These are phyloP conservation scores for Ibidorhyncha struthersii DNA, from an alignment of 2,113 vertebrate genomes.

Conservation along the genomic window DNA sequence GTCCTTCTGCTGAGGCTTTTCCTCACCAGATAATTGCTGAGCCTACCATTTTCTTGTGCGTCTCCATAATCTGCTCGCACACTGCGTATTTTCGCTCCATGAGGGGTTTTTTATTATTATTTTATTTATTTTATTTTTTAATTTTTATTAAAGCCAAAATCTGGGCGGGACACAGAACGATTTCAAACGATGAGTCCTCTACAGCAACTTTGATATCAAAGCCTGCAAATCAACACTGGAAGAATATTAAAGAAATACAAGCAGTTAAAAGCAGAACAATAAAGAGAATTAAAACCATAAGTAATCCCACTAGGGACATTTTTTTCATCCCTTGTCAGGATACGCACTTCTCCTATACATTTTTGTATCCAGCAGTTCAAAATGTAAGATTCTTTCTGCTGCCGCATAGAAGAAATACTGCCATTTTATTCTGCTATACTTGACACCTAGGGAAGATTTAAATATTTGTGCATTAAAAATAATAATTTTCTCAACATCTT, in stretches of 20 bases:
- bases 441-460: not conserved
- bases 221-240: not conserved
- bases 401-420: not conserved
- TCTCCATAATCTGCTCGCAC: fast-evolving
- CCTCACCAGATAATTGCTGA: not conserved
- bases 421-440: not conserved
- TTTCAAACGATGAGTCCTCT: not conserved
- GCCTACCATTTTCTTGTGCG: not conserved
- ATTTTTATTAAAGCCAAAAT: not conserved
- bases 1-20: not conserved
- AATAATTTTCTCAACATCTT: not conserved
- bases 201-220: not conserved
- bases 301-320: not conserved
- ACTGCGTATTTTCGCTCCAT: not conserved
- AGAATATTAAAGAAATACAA: not conserved
- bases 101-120: not conserved
- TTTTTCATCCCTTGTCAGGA: not conserved
- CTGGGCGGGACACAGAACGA: fast-evolving
- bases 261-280: not conserved
- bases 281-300: not conserved
- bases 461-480: not conserved
- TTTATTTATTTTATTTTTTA: not conserved
- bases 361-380: not conserved
- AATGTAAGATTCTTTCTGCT: not conserved
- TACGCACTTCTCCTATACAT: not conserved